Evolutionary conservation across 2,888 invertebrate species (phyloP).

Genomic region (Cheilosia soror): DNA sequence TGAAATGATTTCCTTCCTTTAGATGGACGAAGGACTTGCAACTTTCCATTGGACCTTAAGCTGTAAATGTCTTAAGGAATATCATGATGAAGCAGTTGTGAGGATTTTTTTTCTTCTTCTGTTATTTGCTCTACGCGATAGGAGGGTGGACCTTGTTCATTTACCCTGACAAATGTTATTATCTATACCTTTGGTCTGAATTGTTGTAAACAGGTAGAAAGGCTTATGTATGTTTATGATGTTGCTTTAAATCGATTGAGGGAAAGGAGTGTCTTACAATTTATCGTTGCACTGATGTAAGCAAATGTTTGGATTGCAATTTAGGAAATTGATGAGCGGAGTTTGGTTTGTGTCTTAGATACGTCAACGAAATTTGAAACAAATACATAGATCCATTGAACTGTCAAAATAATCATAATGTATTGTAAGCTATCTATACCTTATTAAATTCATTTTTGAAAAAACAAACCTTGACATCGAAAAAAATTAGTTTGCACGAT

Average conservation of each 20-base stretch:
- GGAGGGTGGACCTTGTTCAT: constrained; percentile 35
- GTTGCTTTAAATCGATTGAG: not conserved
- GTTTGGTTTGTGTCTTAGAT: no score
- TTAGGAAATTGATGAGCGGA: not conserved
- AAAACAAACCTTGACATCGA: no score
- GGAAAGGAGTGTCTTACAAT: not conserved
- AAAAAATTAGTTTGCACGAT: no score
- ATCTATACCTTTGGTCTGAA: constrained; percentile 48
- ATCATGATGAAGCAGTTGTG: constrained; percentile 64
- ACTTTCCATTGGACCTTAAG: not conserved
- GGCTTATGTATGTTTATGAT: not conserved
- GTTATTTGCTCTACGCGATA: not conserved
- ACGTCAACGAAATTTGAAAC: no score
- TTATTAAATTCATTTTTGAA: no score
- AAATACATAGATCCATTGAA: no score
- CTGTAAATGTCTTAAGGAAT: constrained; percentile 35
- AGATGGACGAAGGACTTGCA: constrained; percentile 36
- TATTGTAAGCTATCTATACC: no score
- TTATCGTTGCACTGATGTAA: not conserved
- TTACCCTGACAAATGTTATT: constrained; percentile 62
- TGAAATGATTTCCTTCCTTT: constrained; percentile 74
- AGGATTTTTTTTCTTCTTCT: constrained; percentile 9
- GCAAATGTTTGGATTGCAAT: not conserved
- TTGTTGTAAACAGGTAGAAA: constrained; percentile 15
- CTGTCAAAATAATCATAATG: no score